phyloP scores from a whole-genome alignment of 2,113 vertebrate species.

The Diphyllodes magnificus region DNA sequence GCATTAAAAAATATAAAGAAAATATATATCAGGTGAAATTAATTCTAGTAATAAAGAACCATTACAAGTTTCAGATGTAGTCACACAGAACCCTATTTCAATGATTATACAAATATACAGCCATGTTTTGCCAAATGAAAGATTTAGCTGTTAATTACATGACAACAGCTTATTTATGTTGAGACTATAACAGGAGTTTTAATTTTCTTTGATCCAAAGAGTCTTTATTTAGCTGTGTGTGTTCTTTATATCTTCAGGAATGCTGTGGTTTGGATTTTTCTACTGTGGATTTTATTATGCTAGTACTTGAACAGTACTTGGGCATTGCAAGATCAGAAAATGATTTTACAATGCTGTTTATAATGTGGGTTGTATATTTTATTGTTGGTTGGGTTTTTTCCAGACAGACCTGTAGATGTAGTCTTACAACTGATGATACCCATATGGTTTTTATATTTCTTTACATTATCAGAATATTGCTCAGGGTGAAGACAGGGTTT shows the following conservation, averaged over 20 bases:
- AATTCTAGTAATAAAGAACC: background rate
- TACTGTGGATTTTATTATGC: background rate
- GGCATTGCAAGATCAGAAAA: background rate
- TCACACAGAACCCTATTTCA: background rate
- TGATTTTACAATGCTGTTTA: background rate
- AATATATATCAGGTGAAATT: background rate
- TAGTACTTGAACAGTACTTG: background rate
- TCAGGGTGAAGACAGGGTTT: background rate
- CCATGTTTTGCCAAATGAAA: background rate
- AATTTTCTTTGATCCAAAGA: background rate
- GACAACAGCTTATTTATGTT: background rate
- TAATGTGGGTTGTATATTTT: background rate
- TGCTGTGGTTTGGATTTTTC: background rate
- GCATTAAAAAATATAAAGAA: background rate
- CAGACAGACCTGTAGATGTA: background rate
- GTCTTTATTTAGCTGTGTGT: background rate
- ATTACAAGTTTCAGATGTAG: background rate
- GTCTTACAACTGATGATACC: background rate
- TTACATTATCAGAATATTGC: background rate
- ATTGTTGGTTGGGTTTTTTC: background rate
- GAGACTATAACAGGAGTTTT: background rate
- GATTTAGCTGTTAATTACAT: background rate
- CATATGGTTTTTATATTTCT: background rate
- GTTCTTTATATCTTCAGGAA: background rate
- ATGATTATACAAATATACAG: background rate